Evolutionary conservation across 2,888 invertebrate species (phyloP), one percentile per base, ranked within the genome.

Genomic region (Xestia ashworthii): DNA sequence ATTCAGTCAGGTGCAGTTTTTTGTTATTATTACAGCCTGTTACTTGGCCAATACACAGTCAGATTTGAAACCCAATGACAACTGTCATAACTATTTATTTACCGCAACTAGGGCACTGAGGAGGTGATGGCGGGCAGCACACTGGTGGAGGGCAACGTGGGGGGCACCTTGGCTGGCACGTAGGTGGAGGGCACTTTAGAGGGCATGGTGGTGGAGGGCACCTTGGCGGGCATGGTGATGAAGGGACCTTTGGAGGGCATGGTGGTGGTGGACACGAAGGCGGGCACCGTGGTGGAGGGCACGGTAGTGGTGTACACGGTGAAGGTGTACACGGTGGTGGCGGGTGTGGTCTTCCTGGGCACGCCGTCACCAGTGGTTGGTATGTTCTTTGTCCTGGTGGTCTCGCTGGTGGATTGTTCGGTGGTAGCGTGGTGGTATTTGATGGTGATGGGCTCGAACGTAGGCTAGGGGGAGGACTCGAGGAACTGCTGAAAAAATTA

Each of bases 11-110:
- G 19, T 38, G 48, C 4, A 60, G 25, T 16, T n/a, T 50, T 88
- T 66, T 78, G 87, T 12, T 90, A 64, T 4, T 89, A 87, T 2
- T 93, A 4, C 90, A 22, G 92, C 92, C 16, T 93, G 92, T 81
- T 92, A 92, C 1, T 94, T 92, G 62, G 88, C 83, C 86, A 74
- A 88, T 41, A 41, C 6, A 41, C 90, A 5, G 93, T 83, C 38
- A 94, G 89, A 78, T 92, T 92, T 87, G 92, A 90, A 78, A 93
- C 89, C 32, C 32, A 60, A 60, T 19, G 9, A 32, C 8, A 0
- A 25, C 12, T 58, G 14, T 58, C 25, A 55, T 53, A 53, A 9
- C 1, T n/a, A 53, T 55, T n/a, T 55, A 58, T 25, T 25, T 14
- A 5, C n/a, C 19, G 14, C n/a, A 50, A 50, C 2, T 0, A 12